Evolutionary conservation across 1,140 invertebrate genomes (phyloP), one percentile per base, ranked within the genome.

Genomic region (Drosophila kurseongensis): DNA sequence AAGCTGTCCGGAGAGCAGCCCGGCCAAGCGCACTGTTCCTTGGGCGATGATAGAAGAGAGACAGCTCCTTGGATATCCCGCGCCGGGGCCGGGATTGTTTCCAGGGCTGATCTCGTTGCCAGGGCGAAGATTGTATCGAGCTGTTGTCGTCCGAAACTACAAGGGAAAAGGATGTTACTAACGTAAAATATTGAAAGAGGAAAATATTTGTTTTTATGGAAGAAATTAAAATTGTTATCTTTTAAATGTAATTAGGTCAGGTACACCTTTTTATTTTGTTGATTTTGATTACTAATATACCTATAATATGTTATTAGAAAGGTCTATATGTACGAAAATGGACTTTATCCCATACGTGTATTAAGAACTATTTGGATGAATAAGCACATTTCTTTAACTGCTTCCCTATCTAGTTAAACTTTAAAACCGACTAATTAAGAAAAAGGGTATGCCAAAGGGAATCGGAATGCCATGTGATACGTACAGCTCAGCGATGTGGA

Each of bases 91-190:
- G 93, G 32, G 94, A 93, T 92, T 97, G 96, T 91, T 97, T 97
- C 96, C 96, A 97, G 81, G 95, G 95, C 91, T 97, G 96, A 92
- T 97, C 96, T 71, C 96, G 94, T 92, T 97, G 96, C 96, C 96
- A 97, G 60, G 96, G 96, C 80, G 96, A 97, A 45, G 96, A 97
- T 88, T 97, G 96, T 78, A 97, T 94, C 38, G 96, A 97, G 80
- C 96, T 97, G 93, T 97, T 97, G 91, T 97, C 96, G 94, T 97
- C 97, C 78, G 96, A 97, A 93, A 96, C 96, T 96, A 58, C 4
- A 81, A 71, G 27, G 23, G 18, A 45, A 56, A 12, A 14, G 5
- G 14, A 38, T 18, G 6, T 40, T 16, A 16, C 14, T 27, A 51
- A 14, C 23, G n/a, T n/a, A n/a, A n/a, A n/a, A n/a, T n/a, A n/a